These are phyloP conservation scores for Coreoperca whiteheadi DNA, from an alignment of 2,113 vertebrate genomes.

Conservation along the genomic window DNA sequence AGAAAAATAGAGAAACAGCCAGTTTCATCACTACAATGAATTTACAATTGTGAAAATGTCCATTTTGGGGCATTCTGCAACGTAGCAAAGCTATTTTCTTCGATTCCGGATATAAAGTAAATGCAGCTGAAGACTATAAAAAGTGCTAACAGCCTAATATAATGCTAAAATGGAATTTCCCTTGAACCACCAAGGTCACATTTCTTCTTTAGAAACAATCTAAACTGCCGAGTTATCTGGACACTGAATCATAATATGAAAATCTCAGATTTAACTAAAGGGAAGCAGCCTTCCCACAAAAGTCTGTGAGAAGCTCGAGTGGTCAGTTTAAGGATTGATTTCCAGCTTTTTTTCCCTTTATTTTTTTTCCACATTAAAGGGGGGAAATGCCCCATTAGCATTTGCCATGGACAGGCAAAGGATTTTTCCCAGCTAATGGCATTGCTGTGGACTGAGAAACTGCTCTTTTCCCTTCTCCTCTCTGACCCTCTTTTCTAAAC, in stretches of 20 bases:
- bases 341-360: slow-evolving; percentile 22
- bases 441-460: slow-evolving; percentile 40
- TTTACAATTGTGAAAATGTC: too few species aligned
- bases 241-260: slow-evolving; percentile 29
- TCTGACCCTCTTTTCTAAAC: slow-evolving; percentile 64
- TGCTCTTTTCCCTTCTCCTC: slow-evolving; percentile 53
- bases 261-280: slow-evolving; percentile 28
- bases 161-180: slow-evolving; percentile 18
- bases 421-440: slow-evolving; percentile 49
- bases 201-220: background rate
- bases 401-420: slow-evolving; percentile 41
- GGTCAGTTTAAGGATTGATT: slow-evolving; percentile 3
- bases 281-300: slow-evolving; percentile 32
- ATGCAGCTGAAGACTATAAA: slow-evolving; percentile 15
- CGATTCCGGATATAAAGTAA: background rate
- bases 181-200: background rate
- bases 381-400: slow-evolving; percentile 71
- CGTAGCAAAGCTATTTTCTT: background rate
- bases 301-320: slow-evolving; percentile 19
- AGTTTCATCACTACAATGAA: background rate
- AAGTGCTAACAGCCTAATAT: slow-evolving; percentile 41
- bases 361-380: slow-evolving; percentile 50
- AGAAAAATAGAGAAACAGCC: background rate
- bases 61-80: slow-evolving; percentile 5
- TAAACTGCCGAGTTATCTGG: slow-evolving; percentile 39